phyloP scores from a whole-genome alignment of 2,888 invertebrate species.

The Acanthococcus lagerstroemiae region DNA sequence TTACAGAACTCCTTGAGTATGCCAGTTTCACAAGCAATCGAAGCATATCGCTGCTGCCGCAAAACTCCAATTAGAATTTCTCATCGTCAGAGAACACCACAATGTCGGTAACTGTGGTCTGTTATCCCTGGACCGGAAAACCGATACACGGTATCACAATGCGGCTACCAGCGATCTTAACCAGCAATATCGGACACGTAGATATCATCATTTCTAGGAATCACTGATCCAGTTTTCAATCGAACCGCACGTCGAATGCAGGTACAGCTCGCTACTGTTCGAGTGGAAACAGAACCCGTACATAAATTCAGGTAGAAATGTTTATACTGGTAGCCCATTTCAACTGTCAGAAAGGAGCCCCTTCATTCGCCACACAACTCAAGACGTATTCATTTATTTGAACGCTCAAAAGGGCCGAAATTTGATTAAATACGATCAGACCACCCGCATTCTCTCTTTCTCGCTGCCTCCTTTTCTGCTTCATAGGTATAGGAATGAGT shows the following conservation, averaged over 20 bases:
- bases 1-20: no score
- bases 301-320: constrained; percentile 30
- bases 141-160: no score
- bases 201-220: neutral
- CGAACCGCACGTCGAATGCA: neutral
- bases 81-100: no score
- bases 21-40: no score
- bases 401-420: neutral
- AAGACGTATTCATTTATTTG: constrained; percentile 6
- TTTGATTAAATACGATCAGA: constrained; percentile 21
- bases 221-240: neutral
- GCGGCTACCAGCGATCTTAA: no score
- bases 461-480: neutral
- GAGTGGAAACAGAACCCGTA: constrained; percentile 10
- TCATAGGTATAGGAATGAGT: neutral
- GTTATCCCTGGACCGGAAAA: no score
- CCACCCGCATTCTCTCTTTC: constrained; percentile 21
- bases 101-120: no score
- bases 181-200: no score
- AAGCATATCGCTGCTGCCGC: no score
- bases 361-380: neutral
- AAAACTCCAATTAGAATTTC: no score
- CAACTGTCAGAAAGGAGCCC: constrained; percentile 13
- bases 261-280: constrained; percentile 15
- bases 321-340: constrained; percentile 30